These are phyloP conservation scores for Arbacia lixula DNA, from an alignment of 53 echinoderm and acorn worm species.

Conservation along the genomic window DNA sequence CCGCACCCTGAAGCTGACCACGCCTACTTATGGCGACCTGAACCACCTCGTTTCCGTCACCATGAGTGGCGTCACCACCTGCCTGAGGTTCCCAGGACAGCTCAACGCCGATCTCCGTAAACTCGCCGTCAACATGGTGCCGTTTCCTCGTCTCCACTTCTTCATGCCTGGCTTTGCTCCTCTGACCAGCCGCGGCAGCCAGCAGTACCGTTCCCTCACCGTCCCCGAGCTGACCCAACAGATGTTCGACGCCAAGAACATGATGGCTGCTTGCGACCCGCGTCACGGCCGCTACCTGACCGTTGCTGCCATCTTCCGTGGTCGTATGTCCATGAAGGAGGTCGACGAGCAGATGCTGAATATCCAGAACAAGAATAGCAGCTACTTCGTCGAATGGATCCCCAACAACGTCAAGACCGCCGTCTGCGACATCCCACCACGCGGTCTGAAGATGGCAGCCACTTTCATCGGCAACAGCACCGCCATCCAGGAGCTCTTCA, in stretches of 20 bases:
- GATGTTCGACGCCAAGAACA: conserved; percentile 90
- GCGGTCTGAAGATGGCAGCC: conserved; percentile 85
- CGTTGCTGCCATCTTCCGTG: conserved; percentile 88
- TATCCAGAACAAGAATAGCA: conserved; percentile 92
- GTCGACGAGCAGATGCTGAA: conserved; percentile 93
- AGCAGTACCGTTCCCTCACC: conserved; percentile 80
- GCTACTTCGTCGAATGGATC: conserved; percentile 91
- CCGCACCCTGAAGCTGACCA: too few relatives aligned
- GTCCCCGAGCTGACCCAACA: conserved; percentile 86
- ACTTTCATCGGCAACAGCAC: conserved; percentile 92
- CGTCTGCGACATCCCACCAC: conserved; percentile 87
- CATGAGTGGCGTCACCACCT: too few relatives aligned
- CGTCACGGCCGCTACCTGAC: conserved; percentile 88
- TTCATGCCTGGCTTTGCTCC: conserved; percentile 92
- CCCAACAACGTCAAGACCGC: conserved; percentile 94
- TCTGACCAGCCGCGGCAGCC: conserved; percentile 89
- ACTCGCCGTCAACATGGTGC: conserved; percentile 89
- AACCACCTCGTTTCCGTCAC: too few relatives aligned
- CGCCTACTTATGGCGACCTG: too few relatives aligned
- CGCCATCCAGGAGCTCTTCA: conserved; percentile 93
- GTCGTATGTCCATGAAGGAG: conserved; percentile 93
- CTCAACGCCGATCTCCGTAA: conserved; percentile 87
- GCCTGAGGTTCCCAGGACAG: conserved; percentile 81
- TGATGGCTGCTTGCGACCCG: conserved; percentile 92
- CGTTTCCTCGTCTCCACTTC: conserved; percentile 93